Evolutionary conservation across 2,797 vertebrate species (phyloP).

Genomic region (Sitta carolinensis): DNA sequence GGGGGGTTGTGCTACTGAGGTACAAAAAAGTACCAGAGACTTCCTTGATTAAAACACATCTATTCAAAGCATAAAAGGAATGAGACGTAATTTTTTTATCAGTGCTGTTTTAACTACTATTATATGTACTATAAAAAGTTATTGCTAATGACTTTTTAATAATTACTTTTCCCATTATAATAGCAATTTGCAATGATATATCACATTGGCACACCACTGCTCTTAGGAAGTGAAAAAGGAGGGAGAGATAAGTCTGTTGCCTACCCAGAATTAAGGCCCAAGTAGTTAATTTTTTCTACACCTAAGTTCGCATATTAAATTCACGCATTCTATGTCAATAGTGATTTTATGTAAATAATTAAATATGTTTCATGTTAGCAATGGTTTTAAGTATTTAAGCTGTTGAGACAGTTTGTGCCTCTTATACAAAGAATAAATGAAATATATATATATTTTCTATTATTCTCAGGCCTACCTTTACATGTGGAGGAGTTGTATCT

Average conservation of each 20-base stretch:
- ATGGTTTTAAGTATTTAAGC: neutral
- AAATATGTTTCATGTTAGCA: neutral
- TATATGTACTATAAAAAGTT: neutral
- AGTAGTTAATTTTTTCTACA: neutral
- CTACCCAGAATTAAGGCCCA: neutral
- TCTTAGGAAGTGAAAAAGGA: neutral
- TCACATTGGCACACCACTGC: neutral
- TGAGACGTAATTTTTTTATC: neutral
- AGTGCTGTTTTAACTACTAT: neutral
- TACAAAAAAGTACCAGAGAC: neutral
- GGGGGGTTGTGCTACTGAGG: neutral
- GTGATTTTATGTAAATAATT: neutral
- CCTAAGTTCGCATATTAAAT: neutral
- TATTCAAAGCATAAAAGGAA: neutral
- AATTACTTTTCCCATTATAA: neutral
- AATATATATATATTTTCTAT: neutral
- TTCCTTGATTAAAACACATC: neutral
- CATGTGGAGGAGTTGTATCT: constrained; percentile 92
- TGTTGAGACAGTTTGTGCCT: neutral
- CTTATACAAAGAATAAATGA: neutral
- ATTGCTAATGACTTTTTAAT: neutral
- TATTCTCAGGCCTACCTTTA: constrained; percentile 83
- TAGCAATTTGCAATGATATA: neutral
- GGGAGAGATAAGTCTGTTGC: neutral
- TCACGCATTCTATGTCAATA: neutral